These are phyloP conservation scores for Pelochelys cantorii DNA, from an alignment of 2,797 vertebrate species.

Conservation along the genomic window DNA sequence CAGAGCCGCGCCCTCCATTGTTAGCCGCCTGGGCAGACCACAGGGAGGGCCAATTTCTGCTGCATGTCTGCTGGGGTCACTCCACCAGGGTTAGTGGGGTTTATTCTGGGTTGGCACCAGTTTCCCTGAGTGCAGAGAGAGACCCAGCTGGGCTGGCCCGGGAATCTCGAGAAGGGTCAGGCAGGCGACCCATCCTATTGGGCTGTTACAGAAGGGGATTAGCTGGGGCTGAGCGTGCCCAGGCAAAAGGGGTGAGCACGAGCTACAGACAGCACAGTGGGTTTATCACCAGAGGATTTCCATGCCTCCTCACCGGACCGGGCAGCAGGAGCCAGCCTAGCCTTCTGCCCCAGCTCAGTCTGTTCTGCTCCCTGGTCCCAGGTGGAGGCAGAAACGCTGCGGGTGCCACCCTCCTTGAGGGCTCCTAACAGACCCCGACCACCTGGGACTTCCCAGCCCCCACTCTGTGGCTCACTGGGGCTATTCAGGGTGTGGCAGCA, in stretches of 20 bases:
- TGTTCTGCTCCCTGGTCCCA: not conserved
- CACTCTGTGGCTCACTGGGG: not conserved
- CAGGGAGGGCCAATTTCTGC: not conserved
- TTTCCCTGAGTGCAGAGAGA: not conserved
- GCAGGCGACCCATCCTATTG: too few species aligned
- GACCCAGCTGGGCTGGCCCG: not conserved
- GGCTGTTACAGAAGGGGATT: too few species aligned
- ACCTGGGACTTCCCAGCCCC: not conserved
- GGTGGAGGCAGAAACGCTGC: not conserved
- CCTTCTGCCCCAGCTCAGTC: rapidly evolving
- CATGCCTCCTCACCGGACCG: not conserved
- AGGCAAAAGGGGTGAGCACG: not conserved
- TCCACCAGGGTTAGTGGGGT: not conserved
- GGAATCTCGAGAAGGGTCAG: not conserved
- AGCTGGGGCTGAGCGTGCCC: not conserved
- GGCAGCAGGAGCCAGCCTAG: not conserved
- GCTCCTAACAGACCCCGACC: not conserved
- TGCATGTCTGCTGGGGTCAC: not conserved
- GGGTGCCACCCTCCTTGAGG: not conserved
- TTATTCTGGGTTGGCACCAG: not conserved
- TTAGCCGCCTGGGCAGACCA: not conserved
- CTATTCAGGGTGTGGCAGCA: not conserved
- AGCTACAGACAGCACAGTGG: not conserved
- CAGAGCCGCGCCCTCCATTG: rapidly evolving
- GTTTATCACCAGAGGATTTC: rapidly evolving